Base-by-base conservation (phyloP, 2,113 vertebrate genomes). In the Tapirus terrestris region DNA sequence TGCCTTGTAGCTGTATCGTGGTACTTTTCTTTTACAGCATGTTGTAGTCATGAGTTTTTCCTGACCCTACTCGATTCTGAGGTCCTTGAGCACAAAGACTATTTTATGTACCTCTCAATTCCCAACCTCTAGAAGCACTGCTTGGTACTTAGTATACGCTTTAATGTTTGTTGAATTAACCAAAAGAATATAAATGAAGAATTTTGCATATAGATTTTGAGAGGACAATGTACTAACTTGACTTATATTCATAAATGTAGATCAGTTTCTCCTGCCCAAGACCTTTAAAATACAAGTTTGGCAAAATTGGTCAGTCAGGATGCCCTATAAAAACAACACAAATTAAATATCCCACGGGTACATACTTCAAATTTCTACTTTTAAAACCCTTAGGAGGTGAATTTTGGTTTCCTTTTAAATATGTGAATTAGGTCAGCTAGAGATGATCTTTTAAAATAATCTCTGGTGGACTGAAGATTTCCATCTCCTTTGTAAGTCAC, bases 331-430 rank as follows among this genome's bases (percentile, higher is more conserved):
- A 91, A 95, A 92, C 11, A 33, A 89, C 31, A 73, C 21, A 86
- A 25, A 94, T 93, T 91, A 91, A 92, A 68, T 65, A 85, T 81
- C 6, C 39, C 18, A 10, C 12, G 39, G 29, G 33, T 72, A 21
- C 2, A 2, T 83, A 67, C 82, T 96, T 97, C 45, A 91, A 27
- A 92, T 89, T 85, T 94, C 87, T 96, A 43, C 70, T 93, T 92
- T 89, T 87, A 87, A 96, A 95, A 72, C 23, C 13, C 56, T 79
- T 29, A 90, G 53, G 56, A 9, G 56, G 43, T 90, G 56, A 83
- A 83, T 82, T 81, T 81, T 72, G 11, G n/a, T 89, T 97, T 89
- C 39, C 48, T 96, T 79, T 61, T 89, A 91, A 93, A 53, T 80
- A 51, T 51, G 16, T 89, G n/a, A 94, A 67, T 65, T 77, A 88